These are phyloP conservation scores for Tigriopus californicus DNA, from an alignment of 2,888 invertebrate genomes.

Conservation along the genomic window DNA sequence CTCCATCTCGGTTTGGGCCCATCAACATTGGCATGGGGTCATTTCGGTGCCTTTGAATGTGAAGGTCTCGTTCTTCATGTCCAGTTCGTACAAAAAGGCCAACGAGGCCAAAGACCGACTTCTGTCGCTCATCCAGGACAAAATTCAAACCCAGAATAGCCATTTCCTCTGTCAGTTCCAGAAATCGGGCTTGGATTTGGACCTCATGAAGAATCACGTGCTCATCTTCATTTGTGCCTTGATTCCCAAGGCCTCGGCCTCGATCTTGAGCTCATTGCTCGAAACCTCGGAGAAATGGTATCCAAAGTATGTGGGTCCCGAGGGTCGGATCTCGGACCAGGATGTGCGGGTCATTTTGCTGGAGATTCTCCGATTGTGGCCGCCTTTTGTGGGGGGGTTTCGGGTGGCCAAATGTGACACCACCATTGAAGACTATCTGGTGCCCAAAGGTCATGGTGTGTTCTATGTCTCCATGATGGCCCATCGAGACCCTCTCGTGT, in stretches of 20 bases:
- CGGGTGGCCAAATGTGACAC: background rate
- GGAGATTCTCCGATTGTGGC: slow-evolving; percentile 10
- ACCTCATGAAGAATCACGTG: background rate
- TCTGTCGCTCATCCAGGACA: background rate
- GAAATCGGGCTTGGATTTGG: background rate
- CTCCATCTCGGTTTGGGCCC: background rate
- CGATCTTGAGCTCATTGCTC: slow-evolving; percentile 3
- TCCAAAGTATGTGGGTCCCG: background rate
- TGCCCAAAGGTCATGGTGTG: slow-evolving; percentile 5
- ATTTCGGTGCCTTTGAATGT: slow-evolving; percentile 11
- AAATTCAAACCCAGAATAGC: background rate
- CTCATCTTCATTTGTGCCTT: slow-evolving; percentile 10
- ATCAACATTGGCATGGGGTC: slow-evolving; percentile 13
- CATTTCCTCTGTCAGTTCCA: background rate
- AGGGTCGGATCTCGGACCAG: background rate
- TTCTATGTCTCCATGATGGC: background rate
- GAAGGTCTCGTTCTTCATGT: slow-evolving; percentile 2
- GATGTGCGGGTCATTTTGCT: slow-evolving; percentile 3
- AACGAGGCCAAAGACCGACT: slow-evolving; percentile 12
- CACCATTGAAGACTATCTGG: background rate
- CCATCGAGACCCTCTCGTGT: slow-evolving; percentile 10
- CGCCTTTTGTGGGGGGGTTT: slow-evolving; percentile 10
- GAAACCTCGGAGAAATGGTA: slow-evolving; percentile 1
- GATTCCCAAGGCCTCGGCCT: slow-evolving; percentile 14
- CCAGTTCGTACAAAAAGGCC: slow-evolving; percentile 6